Conservation (phyloP, 2,113 vertebrate species). For the Aviceda subcristata region DNA sequence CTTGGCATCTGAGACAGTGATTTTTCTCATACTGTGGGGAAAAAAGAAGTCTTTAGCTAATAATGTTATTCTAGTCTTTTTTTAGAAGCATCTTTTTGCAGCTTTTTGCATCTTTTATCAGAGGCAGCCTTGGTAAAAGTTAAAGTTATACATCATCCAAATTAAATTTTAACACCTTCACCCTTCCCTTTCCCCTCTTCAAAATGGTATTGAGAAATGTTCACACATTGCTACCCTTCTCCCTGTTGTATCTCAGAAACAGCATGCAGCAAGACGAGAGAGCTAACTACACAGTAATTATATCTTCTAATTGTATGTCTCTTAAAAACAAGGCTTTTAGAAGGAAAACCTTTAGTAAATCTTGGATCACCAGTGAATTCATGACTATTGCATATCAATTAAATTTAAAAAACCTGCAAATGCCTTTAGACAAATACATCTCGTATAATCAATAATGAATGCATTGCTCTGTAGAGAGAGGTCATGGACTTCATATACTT, state of each 20-base stretch:
- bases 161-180: slow-evolving; percentile 17
- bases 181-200: not conserved
- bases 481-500: not conserved
- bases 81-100: slow-evolving; percentile 26
- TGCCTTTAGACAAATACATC: not conserved
- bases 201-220: not conserved
- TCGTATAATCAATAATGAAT: not conserved
- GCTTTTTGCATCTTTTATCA: not conserved
- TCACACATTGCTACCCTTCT: not conserved
- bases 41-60: slow-evolving; percentile 1
- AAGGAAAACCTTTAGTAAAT: not conserved
- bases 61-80: slow-evolving; percentile 12
- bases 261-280: not conserved
- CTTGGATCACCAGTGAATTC: not conserved
- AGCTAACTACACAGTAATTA: not conserved
- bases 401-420: not conserved
- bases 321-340: not conserved
- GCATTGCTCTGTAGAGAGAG: not conserved
- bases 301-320: not conserved
- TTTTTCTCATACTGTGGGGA: not conserved
- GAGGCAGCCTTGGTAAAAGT: not conserved
- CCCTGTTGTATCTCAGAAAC: not conserved
- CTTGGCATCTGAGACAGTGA: not conserved
- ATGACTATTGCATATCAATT: not conserved
- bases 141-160: not conserved